Evolutionary conservation across 2,797 vertebrate genomes (phyloP).

Genomic region (Tapirus indicus): DNA sequence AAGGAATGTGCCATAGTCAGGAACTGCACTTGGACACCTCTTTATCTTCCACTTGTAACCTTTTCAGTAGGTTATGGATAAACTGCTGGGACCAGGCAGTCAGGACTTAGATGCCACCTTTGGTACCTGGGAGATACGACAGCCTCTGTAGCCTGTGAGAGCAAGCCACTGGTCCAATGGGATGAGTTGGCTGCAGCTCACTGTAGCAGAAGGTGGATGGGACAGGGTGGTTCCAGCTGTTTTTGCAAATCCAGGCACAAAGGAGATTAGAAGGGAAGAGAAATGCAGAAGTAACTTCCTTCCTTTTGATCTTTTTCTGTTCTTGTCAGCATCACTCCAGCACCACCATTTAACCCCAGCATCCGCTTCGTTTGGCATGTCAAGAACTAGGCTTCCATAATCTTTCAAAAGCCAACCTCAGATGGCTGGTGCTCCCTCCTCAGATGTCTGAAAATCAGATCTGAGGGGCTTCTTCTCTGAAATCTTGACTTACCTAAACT

Average conservation of each 20-base stretch:
- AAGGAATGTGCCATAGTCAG: not conserved
- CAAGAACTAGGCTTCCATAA: not conserved
- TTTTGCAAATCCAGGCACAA: not conserved
- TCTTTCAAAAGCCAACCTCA: not conserved
- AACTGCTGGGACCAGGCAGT: not conserved
- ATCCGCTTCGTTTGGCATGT: not conserved
- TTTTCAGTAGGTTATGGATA: not conserved
- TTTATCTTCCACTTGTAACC: not conserved
- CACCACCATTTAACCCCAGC: no score
- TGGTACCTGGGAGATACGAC: not conserved
- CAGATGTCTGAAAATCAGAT: not conserved
- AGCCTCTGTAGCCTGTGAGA: not conserved
- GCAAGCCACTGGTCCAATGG: rapidly evolving
- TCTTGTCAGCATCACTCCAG: not conserved
- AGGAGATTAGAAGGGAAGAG: not conserved
- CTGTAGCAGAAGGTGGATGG: not conserved
- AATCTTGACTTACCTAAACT: not conserved
- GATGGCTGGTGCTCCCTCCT: not conserved
- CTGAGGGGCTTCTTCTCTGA: not conserved
- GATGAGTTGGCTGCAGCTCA: no score
- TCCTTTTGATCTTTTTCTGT: not conserved
- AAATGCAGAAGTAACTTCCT: not conserved
- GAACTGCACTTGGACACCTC: not conserved
- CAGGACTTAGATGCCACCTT: not conserved
- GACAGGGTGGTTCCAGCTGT: not conserved